Conservation (phyloP, 1,140 invertebrate genomes). For the Paracyclopina nana region DNA sequence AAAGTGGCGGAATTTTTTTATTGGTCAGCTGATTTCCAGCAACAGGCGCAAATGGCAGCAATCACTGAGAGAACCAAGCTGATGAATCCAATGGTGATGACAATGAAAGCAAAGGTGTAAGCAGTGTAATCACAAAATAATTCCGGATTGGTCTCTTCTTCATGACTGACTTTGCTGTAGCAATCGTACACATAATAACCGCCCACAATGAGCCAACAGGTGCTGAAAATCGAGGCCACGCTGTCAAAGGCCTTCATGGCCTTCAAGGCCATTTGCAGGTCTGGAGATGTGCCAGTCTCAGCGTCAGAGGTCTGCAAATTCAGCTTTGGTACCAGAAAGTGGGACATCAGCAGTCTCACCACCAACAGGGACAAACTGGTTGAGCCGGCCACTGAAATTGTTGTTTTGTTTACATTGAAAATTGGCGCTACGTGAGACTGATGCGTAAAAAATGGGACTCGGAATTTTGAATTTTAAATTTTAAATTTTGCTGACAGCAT, state of each 20-base stretch:
- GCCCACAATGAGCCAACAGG: background rate
- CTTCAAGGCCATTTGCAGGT: background rate
- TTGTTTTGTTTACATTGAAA: no score
- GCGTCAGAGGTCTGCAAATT: no score
- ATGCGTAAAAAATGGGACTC: no score
- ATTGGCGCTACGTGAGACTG: no score
- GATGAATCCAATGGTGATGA: conserved; percentile 1
- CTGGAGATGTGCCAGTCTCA: no score
- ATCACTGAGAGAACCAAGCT: background rate
- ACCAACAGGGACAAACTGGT: background rate
- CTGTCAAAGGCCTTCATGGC: background rate
- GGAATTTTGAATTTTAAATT: no score
- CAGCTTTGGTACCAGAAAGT: background rate
- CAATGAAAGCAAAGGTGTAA: background rate
- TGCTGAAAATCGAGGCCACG: background rate
- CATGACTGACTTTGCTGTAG: background rate
- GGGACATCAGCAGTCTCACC: conserved; percentile 1
- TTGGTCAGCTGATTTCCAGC: no score
- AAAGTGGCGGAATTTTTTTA: no score
- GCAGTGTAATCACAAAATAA: conserved; percentile 1
- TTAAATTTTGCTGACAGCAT: no score
- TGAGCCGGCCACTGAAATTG: background rate
- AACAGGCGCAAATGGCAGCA: background rate
- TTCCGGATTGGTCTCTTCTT: background rate
- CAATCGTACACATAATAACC: background rate